phyloP scores from a whole-genome alignment of 2,113 vertebrate species.

The Dunckerocampus dactyliophorus region DNA sequence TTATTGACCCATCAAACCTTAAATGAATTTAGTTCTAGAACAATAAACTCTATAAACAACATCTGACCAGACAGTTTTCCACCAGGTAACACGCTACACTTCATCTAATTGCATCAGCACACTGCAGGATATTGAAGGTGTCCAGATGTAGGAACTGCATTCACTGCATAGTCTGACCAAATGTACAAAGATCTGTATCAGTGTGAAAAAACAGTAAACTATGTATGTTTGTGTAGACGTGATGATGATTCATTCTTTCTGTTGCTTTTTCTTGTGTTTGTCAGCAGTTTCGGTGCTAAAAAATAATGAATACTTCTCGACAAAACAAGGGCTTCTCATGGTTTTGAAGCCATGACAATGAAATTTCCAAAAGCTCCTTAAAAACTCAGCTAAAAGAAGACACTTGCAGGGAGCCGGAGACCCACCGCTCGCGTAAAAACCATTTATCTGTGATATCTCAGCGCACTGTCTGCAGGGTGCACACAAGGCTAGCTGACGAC shows the following conservation, averaged over 20 bases:
- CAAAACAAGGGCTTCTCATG: not conserved
- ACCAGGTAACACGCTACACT: constrained; percentile 36
- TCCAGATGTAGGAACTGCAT: constrained; percentile 35
- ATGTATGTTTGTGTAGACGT: constrained; percentile 20
- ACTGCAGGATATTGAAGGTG: constrained; percentile 45
- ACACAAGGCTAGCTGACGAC: constrained; percentile 25
- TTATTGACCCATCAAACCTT: constrained; percentile 7
- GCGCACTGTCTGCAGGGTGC: constrained; percentile 25
- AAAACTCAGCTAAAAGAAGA: constrained; percentile 18
- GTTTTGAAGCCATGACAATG: constrained; percentile 10
- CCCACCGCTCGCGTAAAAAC: not conserved
- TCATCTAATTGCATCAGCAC: constrained; percentile 54
- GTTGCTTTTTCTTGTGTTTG: constrained; percentile 30
- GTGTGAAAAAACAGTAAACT: too few relatives aligned
- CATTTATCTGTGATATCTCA: constrained; percentile 29
- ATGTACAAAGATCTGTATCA: not conserved
- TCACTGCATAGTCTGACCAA: not conserved
- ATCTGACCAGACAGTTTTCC: constrained; percentile 35
- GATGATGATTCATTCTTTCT: constrained; percentile 42
- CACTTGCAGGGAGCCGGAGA: not conserved
- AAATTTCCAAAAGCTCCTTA: constrained; percentile 21
- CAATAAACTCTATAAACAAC: constrained; percentile 20
- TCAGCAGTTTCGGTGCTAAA: constrained; percentile 38
- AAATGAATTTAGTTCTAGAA: constrained; percentile 25
- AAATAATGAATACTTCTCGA: constrained; percentile 19